Percentiles rank a stretch among this genome's conserved stretches.
Evolutionary conservation across 64 coral and sea anemone species (phyloP).

Genomic region (Pocillopora verrucosa): DNA sequence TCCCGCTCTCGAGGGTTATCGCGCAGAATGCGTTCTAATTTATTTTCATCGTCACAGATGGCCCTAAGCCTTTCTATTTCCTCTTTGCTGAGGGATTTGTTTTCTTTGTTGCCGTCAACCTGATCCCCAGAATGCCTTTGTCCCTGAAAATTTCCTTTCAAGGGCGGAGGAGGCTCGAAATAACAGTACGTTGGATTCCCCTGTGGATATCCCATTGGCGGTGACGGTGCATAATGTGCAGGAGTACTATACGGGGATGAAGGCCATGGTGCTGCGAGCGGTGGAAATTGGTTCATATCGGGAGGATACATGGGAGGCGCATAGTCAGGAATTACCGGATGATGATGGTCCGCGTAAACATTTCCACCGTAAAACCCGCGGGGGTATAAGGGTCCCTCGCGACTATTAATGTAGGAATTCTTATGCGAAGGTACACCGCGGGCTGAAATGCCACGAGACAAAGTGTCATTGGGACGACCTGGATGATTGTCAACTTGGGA

Average conservation of each 20-base stretch:
- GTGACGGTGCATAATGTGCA: background rate
- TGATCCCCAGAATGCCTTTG: background rate
- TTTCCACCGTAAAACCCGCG: conserved; percentile 4
- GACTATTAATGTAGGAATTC: background rate
- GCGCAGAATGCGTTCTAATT: background rate
- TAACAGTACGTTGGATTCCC: conserved; percentile 1
- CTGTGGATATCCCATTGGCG: conserved; percentile 2
- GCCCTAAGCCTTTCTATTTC: background rate
- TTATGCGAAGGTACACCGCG: background rate
- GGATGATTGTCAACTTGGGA: background rate
- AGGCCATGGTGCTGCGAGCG: conserved; percentile 3
- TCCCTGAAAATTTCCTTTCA: background rate
- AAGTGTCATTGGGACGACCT: background rate
- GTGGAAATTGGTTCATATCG: conserved; percentile 11
- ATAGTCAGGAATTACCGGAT: conserved; percentile 5
- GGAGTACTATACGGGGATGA: background rate
- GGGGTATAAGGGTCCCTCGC: background rate
- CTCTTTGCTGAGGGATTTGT: background rate
- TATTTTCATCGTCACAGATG: conserved; percentile 6
- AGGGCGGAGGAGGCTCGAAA: background rate
- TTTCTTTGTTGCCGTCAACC: background rate
- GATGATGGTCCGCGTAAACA: conserved; percentile 23
- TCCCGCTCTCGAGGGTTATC: conserved; percentile 5
- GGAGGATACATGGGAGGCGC: background rate
- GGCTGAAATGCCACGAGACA: background rate